These are phyloP conservation scores for Bradypus variegatus DNA, from an alignment of 2,797 vertebrate species.

Conservation along the genomic window DNA sequence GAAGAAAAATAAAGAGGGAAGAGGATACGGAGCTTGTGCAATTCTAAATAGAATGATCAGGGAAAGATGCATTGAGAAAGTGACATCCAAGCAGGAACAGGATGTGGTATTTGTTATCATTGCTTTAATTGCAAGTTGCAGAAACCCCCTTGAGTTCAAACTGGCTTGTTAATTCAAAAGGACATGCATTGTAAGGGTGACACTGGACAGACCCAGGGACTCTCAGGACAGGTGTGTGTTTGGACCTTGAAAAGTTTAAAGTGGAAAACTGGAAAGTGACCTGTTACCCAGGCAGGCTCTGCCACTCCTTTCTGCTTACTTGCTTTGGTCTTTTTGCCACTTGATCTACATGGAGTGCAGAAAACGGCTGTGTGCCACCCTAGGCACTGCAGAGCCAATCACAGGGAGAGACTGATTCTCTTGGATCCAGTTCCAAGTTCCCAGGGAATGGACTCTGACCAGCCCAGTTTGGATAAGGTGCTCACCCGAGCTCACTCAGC, in stretches of 20 bases:
- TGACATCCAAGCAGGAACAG: background rate
- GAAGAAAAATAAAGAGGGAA: too few relatives aligned
- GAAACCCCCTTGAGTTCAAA: background rate
- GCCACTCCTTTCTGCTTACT: background rate
- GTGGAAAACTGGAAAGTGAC: background rate
- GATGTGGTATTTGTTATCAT: background rate
- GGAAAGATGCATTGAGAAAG: background rate
- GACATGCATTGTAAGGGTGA: background rate
- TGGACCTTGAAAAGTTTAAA: background rate
- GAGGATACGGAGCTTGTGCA: background rate
- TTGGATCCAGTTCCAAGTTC: background rate
- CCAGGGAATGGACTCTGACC: background rate
- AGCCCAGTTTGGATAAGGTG: background rate
- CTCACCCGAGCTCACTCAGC: background rate
- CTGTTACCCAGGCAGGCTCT: too few relatives aligned
- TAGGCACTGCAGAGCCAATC: too few relatives aligned
- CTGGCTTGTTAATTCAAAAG: background rate
- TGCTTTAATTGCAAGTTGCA: background rate
- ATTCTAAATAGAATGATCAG: background rate
- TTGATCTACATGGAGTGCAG: background rate
- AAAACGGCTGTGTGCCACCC: background rate
- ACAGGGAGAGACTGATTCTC: background rate
- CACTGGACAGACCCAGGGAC: background rate
- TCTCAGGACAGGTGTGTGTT: background rate
- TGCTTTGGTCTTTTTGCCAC: background rate